Evolutionary conservation across 2,113 vertebrate genomes (phyloP), one percentile per base, ranked within the genome.

Genomic region (Phyllopteryx taeniolatus): DNA sequence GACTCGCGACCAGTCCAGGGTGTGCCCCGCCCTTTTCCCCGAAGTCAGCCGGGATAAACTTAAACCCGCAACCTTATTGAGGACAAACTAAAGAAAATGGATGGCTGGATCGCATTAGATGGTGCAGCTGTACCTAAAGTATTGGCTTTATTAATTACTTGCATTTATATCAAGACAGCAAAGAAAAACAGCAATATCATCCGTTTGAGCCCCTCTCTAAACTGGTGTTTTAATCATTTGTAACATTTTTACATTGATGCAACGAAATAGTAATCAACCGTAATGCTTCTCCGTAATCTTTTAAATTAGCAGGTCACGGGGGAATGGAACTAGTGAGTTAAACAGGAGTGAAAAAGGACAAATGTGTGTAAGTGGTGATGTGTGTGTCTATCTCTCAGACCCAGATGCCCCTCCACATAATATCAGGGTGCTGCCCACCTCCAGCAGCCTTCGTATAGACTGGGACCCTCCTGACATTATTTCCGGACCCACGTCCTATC

Each of bases 401-500:
- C 95, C 97, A 68, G 96, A 98, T 59, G 89, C 88, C 59, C 96
- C 97, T 76, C 96, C 96, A 67, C 91, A 91, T 89, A 84, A 91
- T 72, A 90, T 98, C 59, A 89, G 81, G 8, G 95, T 94, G 61
- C 81, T 90, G 66, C 87, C 93, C 42, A 96, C 94, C 64, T 91
- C 95, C 72, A 92, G 89, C 68, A 93, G 91, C 73, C 90, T 99
- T 82, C 93, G 79, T 77, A 91, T 99, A 78, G 88, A 77, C 64
- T 99, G 98, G 98, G 91, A 78, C 8, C 88, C 94, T 74, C 97
- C 98, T 63, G 77, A 76, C 57, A 42, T 95, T 83, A 90, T 99
- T 62, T 95, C 96, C 0, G 98, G 97, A 76, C 96, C 95, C 43
- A 98, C 93, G 0, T 94, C 92, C 57, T 99, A 98, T 83, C 92